These are phyloP conservation scores for Bradysia coprophila DNA, from an alignment of 1,140 invertebrate genomes.

Conservation along the genomic window DNA sequence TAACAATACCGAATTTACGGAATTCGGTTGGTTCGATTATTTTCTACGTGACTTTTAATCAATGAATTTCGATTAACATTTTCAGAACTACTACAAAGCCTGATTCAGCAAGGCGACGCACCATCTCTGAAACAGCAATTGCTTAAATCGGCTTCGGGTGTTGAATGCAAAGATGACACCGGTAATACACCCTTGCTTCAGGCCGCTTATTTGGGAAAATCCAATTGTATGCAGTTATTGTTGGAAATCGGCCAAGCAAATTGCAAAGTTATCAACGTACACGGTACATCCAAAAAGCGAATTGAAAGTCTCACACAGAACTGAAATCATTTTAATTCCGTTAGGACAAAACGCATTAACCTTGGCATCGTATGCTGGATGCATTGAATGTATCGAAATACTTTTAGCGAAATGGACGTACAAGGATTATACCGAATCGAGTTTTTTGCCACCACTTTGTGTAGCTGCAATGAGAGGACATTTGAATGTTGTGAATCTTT, in stretches of 20 bases:
- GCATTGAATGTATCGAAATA: neutral
- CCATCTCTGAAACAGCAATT: no score
- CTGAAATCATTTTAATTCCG: no score
- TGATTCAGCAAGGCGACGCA: no score
- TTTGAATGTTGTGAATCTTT: neutral
- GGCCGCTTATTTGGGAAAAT: neutral
- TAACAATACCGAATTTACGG: no score
- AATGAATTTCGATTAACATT: no score
- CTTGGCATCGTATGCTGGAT: neutral
- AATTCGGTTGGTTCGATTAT: no score
- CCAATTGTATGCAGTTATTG: neutral
- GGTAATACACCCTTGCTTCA: neutral
- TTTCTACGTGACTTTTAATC: no score
- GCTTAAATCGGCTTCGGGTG: no score
- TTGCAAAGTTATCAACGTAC: neutral
- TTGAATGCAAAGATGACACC: neutral
- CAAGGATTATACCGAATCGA: neutral
- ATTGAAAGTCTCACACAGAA: no score
- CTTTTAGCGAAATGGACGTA: neutral
- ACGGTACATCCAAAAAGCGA: neutral
- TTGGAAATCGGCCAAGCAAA: neutral
- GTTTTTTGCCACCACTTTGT: neutral
- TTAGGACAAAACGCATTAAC: neutral
- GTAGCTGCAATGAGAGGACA: neutral
- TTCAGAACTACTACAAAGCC: no score